Evolutionary conservation across 2,797 vertebrate species (phyloP).

Genomic region (Sebastes elongatus): DNA sequence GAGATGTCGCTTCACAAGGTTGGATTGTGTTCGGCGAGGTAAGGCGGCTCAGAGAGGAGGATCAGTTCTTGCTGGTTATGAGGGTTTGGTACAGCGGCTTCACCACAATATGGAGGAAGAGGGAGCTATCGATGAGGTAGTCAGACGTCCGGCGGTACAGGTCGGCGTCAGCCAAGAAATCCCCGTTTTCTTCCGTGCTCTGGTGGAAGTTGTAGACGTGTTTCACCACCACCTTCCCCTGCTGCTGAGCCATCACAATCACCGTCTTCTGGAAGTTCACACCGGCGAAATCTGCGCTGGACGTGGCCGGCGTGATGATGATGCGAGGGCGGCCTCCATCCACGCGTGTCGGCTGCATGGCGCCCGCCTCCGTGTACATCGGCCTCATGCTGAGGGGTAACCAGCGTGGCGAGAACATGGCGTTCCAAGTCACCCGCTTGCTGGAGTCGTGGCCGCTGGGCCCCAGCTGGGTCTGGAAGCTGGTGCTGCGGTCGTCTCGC

Average conservation of each 20-base stretch:
- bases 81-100: constrained; percentile 94
- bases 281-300: constrained; percentile 89
- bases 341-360: constrained; percentile 83
- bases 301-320: constrained; percentile 91
- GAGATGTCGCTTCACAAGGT: constrained; percentile 6
- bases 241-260: constrained; percentile 87
- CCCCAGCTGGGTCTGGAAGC: constrained; percentile 94
- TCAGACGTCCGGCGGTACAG: constrained; percentile 89
- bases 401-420: constrained; percentile 94
- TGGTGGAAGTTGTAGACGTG: constrained; percentile 94
- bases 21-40: background rate
- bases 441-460: constrained; percentile 90
- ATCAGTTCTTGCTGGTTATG: constrained; percentile 87
- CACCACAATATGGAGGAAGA: constrained; percentile 91
- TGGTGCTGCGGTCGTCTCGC: constrained; percentile 92
- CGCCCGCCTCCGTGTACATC: constrained; percentile 82
- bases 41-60: background rate
- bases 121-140: constrained; percentile 90
- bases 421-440: constrained; percentile 93
- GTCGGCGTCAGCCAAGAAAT: constrained; percentile 89
- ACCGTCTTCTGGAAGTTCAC: constrained; percentile 97
- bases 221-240: constrained; percentile 86
- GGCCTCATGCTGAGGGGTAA: constrained; percentile 88
- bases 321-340: constrained; percentile 89
- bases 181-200: constrained; percentile 91